Evolutionary conservation across 1,140 invertebrate genomes (phyloP).

Genomic region (Trypoxylus dichotomus): DNA sequence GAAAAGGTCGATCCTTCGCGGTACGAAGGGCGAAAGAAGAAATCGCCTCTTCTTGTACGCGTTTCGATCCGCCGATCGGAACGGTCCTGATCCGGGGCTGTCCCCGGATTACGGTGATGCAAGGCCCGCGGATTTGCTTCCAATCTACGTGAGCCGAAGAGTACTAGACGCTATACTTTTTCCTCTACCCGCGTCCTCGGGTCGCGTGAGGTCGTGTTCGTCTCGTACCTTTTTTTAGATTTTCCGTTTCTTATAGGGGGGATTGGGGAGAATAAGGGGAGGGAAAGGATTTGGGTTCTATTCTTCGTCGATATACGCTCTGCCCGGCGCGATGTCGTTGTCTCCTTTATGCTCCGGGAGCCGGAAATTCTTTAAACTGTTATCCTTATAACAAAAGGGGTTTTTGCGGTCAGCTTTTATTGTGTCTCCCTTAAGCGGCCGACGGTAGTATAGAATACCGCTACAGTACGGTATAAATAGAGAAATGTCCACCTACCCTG

Average conservation of each 20-base stretch:
- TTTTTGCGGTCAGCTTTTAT: constrained; percentile 18
- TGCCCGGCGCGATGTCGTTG: background rate
- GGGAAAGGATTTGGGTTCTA: background rate
- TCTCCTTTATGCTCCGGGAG: background rate
- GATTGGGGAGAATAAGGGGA: background rate
- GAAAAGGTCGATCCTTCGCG: too few species aligned
- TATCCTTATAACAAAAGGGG: constrained; percentile 15
- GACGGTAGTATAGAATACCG: background rate
- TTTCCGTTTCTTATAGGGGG: background rate
- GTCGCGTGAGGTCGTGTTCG: background rate
- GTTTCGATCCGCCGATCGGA: background rate
- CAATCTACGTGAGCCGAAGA: background rate
- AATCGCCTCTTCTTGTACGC: background rate
- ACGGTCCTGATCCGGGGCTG: background rate
- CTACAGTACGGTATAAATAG: background rate
- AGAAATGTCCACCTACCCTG: background rate
- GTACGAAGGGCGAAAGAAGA: too few species aligned
- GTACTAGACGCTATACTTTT: too few species aligned
- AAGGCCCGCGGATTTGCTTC: constrained; percentile 17
- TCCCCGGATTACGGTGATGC: constrained; percentile 13
- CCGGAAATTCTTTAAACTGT: constrained; percentile 18
- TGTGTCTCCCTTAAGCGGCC: background rate
- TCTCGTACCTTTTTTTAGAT: background rate
- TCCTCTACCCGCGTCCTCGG: background rate
- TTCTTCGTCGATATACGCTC: background rate